Conservation (phyloP, 2,888 invertebrate species). For the Mesorhabditis sp. region DNA sequence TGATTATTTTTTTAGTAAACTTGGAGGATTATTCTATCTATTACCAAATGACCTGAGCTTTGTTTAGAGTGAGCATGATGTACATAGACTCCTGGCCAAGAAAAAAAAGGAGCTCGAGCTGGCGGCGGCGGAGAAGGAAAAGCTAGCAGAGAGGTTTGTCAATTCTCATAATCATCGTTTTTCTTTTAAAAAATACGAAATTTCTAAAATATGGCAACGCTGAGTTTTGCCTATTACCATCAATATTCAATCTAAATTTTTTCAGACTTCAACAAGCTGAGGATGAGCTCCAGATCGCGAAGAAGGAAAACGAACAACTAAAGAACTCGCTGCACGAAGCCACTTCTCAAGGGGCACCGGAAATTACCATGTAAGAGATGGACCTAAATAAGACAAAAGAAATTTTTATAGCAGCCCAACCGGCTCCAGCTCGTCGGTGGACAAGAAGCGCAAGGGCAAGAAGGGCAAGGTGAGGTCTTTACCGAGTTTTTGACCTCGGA, state of each 20-base stretch:
- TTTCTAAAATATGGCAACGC: background rate
- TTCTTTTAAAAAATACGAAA: background rate
- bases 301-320: conserved; percentile 17
- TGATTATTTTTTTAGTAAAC: too few relatives aligned
- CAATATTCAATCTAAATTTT: background rate
- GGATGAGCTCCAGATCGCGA: conserved; percentile 16
- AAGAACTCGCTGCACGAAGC: conserved; percentile 9
- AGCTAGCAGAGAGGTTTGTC: background rate
- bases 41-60: background rate
- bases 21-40: too few relatives aligned
- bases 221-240: background rate
- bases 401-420: too few relatives aligned
- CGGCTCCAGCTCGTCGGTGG: background rate
- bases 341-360: background rate
- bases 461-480: background rate
- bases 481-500: background rate
- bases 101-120: conserved; percentile 4
- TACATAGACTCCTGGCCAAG: background rate
- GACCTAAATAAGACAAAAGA: background rate
- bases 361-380: background rate
- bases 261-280: conserved; percentile 23
- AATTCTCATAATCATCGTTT: background rate
- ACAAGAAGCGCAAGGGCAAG: background rate
- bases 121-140: background rate
- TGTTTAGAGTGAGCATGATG: background rate